phyloP scores from a whole-genome alignment of 2,797 vertebrate species.

The Oryzias sinensis region DNA sequence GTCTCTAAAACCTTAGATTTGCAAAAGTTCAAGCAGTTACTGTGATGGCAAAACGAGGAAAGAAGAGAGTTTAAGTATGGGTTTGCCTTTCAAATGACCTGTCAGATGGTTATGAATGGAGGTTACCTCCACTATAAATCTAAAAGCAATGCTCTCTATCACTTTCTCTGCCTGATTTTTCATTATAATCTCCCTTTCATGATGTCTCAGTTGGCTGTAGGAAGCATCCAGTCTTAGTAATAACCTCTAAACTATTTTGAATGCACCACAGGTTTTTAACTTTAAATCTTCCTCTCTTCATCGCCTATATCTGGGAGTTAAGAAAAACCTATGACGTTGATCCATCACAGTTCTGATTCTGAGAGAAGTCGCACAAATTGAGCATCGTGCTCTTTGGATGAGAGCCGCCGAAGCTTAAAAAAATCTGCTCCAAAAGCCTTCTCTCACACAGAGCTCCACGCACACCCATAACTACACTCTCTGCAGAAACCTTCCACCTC shows the following conservation, averaged over 20 bases:
- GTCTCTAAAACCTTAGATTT: slow-evolving; percentile 12
- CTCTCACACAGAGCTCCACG: slow-evolving; percentile 24
- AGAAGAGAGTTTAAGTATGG: slow-evolving; percentile 41
- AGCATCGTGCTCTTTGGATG: slow-evolving; percentile 32
- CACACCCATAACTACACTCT: slow-evolving; percentile 30
- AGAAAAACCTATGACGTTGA: slow-evolving; percentile 21
- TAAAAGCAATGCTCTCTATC: slow-evolving; percentile 32
- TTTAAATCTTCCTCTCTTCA: slow-evolving; percentile 15
- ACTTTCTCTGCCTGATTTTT: slow-evolving; percentile 38
- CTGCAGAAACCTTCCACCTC: slow-evolving; percentile 23
- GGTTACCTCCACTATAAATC: slow-evolving; percentile 51
- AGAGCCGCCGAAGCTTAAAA: slow-evolving; percentile 36
- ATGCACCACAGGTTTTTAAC: slow-evolving; percentile 35
- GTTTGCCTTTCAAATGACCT: slow-evolving; percentile 48
- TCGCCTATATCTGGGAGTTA: slow-evolving; percentile 32
- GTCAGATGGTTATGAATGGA: slow-evolving; percentile 54
- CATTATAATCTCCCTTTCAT: slow-evolving; percentile 26
- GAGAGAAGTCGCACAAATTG: slow-evolving; percentile 43
- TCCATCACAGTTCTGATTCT: slow-evolving; percentile 59
- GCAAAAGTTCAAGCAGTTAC: slow-evolving; percentile 34
- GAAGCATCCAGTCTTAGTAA: slow-evolving; percentile 30
- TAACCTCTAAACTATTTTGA: slow-evolving; percentile 33
- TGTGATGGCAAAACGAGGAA: slow-evolving; percentile 46
- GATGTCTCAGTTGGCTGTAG: slow-evolving; percentile 10
- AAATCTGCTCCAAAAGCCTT: slow-evolving; percentile 45